Conservation (phyloP, 2,888 invertebrate genomes). For the Elysia crispata region DNA sequence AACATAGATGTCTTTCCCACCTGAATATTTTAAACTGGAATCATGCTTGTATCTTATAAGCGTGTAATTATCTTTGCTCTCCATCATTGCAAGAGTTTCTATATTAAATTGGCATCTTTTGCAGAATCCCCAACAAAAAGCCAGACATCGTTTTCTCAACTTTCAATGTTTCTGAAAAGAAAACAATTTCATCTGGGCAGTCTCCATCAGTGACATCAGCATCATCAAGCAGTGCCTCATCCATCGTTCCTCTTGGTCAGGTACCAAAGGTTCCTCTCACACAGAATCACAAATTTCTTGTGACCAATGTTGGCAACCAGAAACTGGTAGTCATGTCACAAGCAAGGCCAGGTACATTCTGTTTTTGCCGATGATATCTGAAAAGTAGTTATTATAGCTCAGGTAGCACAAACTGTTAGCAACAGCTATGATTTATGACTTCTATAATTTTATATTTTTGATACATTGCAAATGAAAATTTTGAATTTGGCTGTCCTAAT, state of each 20-base stretch:
- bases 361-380: not conserved
- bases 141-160: constrained; percentile 92
- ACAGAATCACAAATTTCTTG: constrained; percentile 93
- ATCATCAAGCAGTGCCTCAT: not conserved
- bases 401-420: not conserved
- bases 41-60: too few species aligned
- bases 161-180: constrained; percentile 81
- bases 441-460: too few species aligned
- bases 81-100: too few species aligned
- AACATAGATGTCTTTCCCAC: too few species aligned
- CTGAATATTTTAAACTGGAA: too few species aligned
- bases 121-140: constrained; percentile 76
- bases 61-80: too few species aligned
- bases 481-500: too few species aligned
- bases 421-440: too few species aligned
- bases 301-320: constrained; percentile 93
- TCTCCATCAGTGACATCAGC: constrained; percentile 76
- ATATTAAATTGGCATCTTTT: too few species aligned
- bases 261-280: constrained; percentile 77
- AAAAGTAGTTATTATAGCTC: not conserved
- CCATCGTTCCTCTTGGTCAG: not conserved
- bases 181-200: constrained; percentile 76
- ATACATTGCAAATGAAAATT: too few species aligned
- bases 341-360: constrained; percentile 77
- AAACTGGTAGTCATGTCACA: constrained; percentile 95